Evolutionary conservation across 1,140 invertebrate genomes (phyloP), one percentile per base, ranked within the genome.

Genomic region (Argopecten irradians): DNA sequence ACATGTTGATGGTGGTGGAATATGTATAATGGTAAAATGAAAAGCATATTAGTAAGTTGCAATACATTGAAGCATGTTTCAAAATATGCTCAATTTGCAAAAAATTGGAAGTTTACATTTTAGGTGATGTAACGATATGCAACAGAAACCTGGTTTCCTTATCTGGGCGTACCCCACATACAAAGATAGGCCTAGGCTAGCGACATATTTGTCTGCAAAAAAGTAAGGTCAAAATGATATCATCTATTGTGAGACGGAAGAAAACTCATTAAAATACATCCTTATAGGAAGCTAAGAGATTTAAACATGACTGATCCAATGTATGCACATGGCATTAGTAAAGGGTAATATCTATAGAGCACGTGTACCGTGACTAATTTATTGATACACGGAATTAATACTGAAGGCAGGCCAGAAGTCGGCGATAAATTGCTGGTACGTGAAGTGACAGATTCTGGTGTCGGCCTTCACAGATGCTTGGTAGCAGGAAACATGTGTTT

Each of bases 401-500:
- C 55, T 71, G 5, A n/a, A 16, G 43, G 22, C n/a, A 71, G 19
- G 11, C 55, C 55, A 71, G n/a, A 71, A 71, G 55, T 71, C 55
- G 28, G 55, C 55, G 55, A 71, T 16, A 71, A 71, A 71, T 71
- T 71, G 55, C 11, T 71, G 55, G 22, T 71, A 71, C 55, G 55
- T 71, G 55, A 71, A 71, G 55, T 71, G 55, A 71, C 55, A 71
- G 55, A 71, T 28, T 71, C 55, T 71, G 55, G 55, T 28, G 55
- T 5, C n/a, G 55, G n/a, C 55, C 55, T 71, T 71, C 55, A 71
- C 55, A n/a, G 55, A 71, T n/a, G 55, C 28, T 71, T 71, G 55
- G n/a, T 28, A 71, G 22, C 55, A 71, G 55, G 55, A 71, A 71
- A 28, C 55, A 71, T 71, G 55, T 71, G 55, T n/a, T 3, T 22